Evolutionary conservation across 1,140 invertebrate genomes (phyloP), one percentile per base, ranked within the genome.

Genomic region (Zaprionus inermis): DNA sequence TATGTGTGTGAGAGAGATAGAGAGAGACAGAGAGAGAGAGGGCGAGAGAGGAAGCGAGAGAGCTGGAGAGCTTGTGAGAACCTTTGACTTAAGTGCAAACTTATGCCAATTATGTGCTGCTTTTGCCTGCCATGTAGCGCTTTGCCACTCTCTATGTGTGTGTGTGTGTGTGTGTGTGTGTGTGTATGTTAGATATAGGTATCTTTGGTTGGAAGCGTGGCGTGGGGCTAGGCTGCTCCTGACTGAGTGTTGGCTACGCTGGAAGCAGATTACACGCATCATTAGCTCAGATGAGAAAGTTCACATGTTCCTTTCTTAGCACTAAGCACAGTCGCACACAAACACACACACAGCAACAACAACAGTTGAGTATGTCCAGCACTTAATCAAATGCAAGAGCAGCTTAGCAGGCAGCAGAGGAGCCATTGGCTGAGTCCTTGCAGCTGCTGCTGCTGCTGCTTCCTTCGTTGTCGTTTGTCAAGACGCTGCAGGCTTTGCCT

Each of bases 241-340:
- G n/a, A 16, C 38, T 44, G 38, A 44, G n/a, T 44, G 38, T 44
- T 44, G 38, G 38, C 14, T 54, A 30, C 30, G 24, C 22, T 28
- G 24, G 51, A 24, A 79, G 70, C 73, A 80, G 83, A 88, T 88
- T 88, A 88, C 84, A 88, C 84, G 83, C 76, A 88, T 88, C 83
- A 88, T 88, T 88, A 88, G 84, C 79, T 89, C 77, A 83, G 86
- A 80, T 89, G 83, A 83, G 84, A 83, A 88, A 89, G 84, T 80
- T 89, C 84, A 80, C 80, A 89, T 80, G 84, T 78, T 88, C 67
- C 34, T 60, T 76, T 68, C 68, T 65, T 70, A 57, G 38, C 81
- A 72, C 79, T 66, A 88, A 86, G 38, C 78, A 72, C 79, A 63
- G n/a, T n/a, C n/a, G n/a, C 74, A 88, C 44, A 72, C 68, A 68